Evolutionary conservation across 2,888 invertebrate genomes (phyloP), one percentile per base, ranked within the genome.

Genomic region (Stenichneumon culpator): DNA sequence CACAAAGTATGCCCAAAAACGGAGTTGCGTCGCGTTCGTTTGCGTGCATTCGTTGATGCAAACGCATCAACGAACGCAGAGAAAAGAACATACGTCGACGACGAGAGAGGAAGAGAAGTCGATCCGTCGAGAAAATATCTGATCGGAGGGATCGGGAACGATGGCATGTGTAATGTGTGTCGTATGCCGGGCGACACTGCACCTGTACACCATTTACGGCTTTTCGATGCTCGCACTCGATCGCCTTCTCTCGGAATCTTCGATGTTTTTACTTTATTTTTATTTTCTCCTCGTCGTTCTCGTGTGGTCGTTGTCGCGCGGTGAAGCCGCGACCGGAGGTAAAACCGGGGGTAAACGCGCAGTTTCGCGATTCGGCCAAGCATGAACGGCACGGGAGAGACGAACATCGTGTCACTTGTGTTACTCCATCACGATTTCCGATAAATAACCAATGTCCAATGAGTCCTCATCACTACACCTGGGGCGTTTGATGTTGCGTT

Each of bases 191-290:
- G 85, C 86, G 82, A 83, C 82, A 85, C 69, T 87, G 89, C 89
- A 90, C 86, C 89, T 88, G 90, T 86, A 87, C 87, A 47, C 90
- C 90, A 88, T 90, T 89, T 90, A 90, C 88, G 90, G 90, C 82
- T 84, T 88, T 87, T 82, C 82, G 79, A 25, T 75, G 67, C 54
- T 67, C 65, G 70, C 70, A 69, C 68, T 74, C 74, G 82, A 70
- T 60, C 60, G 57, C 68, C 70, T 72, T 57, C 60, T 57, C 60
- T 78, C 80, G 79, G 79, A 54, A 68, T 80, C 80, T 86, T 68
- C 77, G 73, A 60, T 19, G 9, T 19, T 7, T 19, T 67, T 39
- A 19, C 16, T 32, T 63, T 28, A 0, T n/a, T 36, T 36, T 19
- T 65, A 4, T 65, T 32, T 54, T 77, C 69, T 68, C 73, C 68